Evolutionary conservation across 2,888 invertebrate species (phyloP), one percentile per base, ranked within the genome.

Genomic region (Dysmachus trigonus): DNA sequence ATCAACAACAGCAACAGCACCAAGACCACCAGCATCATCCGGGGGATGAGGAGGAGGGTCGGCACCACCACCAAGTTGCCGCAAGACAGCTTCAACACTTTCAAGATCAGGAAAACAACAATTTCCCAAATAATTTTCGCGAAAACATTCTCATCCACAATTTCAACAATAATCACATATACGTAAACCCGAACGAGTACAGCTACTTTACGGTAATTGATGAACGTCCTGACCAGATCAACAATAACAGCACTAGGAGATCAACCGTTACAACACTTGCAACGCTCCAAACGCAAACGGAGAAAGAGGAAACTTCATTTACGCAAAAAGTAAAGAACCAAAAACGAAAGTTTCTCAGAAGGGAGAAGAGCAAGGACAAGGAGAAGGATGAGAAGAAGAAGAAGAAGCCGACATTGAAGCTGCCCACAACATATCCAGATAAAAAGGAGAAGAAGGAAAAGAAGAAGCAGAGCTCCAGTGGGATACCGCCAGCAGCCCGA

Each of bases 401-500:
- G 10, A 51, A 51, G 51, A 51, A 51, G 7, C 1, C 7, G 5
- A n/a, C 7, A n/a, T 22, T 22, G 7, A n/a, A 47, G 10, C 13
- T 31, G 53, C 27, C 51, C n/a, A 47, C 82, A 30, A 74, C 76
- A 33, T 51, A 53, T 74, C 31, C 41, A 3, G 72, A 85, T 30
- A 85, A 85, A 30, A 76, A 85, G 27, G 76, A 53, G 18, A 85
- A 85, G 22, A 86, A 88, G 4, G 33, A 84, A 1, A 86, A 89
- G 87, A 87, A 89, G 38, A 89, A 90, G 85, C 90, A 91, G 87
- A 90, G 90, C 74, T 89, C 90, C 22, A 90, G 89, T 0, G 91
- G 90, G 13, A 91, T 91, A 15, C 92, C 91, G n/a, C 89, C 91
- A 2, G 90, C 90, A 38, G 88, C 88, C 27, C 89, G 89, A 86